phyloP scores from a whole-genome alignment of 2,797 vertebrate species.

The Ceryle rudis region DNA sequence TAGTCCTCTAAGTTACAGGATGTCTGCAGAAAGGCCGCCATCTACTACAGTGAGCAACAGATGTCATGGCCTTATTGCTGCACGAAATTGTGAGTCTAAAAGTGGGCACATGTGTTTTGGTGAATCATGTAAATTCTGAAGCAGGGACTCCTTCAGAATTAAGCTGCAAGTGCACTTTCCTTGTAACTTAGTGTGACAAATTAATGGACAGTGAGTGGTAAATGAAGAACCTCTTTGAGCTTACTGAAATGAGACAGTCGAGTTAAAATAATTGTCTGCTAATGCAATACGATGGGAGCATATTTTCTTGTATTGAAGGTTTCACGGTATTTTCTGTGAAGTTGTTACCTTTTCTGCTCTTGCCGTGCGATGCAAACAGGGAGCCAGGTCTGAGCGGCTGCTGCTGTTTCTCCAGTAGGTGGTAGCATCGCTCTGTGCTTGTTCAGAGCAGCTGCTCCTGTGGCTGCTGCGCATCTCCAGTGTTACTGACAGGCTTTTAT shows the following conservation, averaged over 20 bases:
- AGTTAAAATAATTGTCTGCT: neutral
- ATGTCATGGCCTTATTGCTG: rapidly evolving
- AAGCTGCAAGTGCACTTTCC: neutral
- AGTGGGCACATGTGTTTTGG: rapidly evolving
- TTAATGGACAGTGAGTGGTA: rapidly evolving
- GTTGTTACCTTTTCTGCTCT: rapidly evolving
- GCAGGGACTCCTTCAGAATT: neutral
- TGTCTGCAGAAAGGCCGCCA: neutral
- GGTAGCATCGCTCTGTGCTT: constrained; percentile 76
- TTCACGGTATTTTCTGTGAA: rapidly evolving
- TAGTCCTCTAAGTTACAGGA: neutral
- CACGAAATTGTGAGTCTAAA: rapidly evolving
- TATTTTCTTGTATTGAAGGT: rapidly evolving
- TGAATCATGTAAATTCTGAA: neutral
- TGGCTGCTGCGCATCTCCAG: neutral
- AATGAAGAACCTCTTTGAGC: neutral
- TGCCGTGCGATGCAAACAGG: rapidly evolving
- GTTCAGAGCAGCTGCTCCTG: neutral
- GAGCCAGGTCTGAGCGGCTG: neutral
- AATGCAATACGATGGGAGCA: rapidly evolving
- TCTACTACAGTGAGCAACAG: neutral
- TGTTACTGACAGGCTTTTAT: neutral
- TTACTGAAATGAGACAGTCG: neutral
- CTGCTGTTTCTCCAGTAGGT: constrained; percentile 58
- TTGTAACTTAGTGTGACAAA: neutral